A percentile compares a stretch with the other conserved stretches of the same genome.
Evolutionary conservation across 2,113 vertebrate species (phyloP).

Genomic region (Mobula birostris): DNA sequence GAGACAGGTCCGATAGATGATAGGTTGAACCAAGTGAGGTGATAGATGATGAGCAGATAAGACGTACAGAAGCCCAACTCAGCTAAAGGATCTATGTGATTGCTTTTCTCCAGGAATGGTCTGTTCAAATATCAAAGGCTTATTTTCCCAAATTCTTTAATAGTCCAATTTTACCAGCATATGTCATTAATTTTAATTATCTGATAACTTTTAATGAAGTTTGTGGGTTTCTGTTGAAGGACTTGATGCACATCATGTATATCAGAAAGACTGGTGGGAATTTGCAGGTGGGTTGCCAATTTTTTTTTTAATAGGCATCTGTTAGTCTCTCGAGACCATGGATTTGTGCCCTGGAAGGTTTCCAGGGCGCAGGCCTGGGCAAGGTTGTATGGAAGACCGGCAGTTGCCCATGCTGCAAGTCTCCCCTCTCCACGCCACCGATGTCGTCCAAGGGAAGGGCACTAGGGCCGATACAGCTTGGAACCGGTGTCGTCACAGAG

Average conservation of each 20-base stretch:
- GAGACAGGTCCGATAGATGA: too few species aligned
- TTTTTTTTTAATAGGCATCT: too few species aligned
- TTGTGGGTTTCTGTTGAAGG: not conserved
- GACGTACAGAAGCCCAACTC: not conserved
- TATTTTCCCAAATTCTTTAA: not conserved
- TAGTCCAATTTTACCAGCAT: not conserved
- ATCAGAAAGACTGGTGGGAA: not conserved
- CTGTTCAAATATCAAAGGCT: not conserved
- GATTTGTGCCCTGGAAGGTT: too few species aligned
- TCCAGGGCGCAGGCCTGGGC: too few species aligned
- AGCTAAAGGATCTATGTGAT: not conserved
- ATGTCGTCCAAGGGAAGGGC: too few species aligned
- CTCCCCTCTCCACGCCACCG: too few species aligned
- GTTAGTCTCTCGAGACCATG: too few species aligned
- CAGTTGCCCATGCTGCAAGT: too few species aligned
- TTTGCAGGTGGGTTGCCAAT: not conserved
- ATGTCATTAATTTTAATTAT: not conserved
- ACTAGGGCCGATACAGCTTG: too few species aligned
- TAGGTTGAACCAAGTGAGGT: too few species aligned
- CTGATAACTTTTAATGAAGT: not conserved
- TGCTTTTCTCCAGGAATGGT: not conserved
- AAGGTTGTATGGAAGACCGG: too few species aligned
- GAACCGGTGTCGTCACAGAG: too few species aligned
- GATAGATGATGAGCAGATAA: not conserved
- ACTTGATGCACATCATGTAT: not conserved